Evolutionary conservation across 2,113 vertebrate species (phyloP).

Genomic region (Chaetorhynchus papuensis): DNA sequence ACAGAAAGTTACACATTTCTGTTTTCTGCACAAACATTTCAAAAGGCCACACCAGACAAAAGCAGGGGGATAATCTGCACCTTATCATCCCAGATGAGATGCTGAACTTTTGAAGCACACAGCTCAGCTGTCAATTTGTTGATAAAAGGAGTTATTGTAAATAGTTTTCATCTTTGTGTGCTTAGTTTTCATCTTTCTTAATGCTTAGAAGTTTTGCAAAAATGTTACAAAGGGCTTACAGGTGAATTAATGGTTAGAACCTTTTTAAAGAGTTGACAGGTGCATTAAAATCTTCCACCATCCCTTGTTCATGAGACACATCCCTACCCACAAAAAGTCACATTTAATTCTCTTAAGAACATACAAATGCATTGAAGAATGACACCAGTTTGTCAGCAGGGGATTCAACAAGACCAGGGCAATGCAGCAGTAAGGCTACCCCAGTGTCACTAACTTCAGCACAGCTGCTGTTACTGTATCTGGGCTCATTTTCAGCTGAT

Average conservation of each 20-base stretch:
- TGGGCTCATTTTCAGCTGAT: not conserved
- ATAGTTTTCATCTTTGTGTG: not conserved
- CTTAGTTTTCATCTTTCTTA: not conserved
- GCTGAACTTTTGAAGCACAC: not conserved
- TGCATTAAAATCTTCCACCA: not conserved
- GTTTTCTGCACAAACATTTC: not conserved
- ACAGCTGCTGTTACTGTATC: not conserved
- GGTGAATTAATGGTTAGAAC: not conserved
- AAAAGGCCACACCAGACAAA: not conserved
- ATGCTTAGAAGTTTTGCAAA: not conserved
- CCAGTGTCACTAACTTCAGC: not conserved
- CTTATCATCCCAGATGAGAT: not conserved
- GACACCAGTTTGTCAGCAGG: not conserved
- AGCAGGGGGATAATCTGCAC: not conserved
- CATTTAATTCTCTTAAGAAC: not conserved
- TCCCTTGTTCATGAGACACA: not conserved
- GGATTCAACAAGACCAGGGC: not conserved
- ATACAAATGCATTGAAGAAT: not conserved
- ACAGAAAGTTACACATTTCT: accelerated
- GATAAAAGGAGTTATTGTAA: not conserved
- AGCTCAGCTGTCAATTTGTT: not conserved
- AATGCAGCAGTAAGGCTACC: accelerated
- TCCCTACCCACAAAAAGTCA: not conserved
- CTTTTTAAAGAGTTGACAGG: accelerated
- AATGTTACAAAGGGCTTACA: not conserved